Evolutionary conservation across 2,888 invertebrate genomes (phyloP), one percentile per base, ranked within the genome.

Genomic region (Hemistola chrysoprasaria): DNA sequence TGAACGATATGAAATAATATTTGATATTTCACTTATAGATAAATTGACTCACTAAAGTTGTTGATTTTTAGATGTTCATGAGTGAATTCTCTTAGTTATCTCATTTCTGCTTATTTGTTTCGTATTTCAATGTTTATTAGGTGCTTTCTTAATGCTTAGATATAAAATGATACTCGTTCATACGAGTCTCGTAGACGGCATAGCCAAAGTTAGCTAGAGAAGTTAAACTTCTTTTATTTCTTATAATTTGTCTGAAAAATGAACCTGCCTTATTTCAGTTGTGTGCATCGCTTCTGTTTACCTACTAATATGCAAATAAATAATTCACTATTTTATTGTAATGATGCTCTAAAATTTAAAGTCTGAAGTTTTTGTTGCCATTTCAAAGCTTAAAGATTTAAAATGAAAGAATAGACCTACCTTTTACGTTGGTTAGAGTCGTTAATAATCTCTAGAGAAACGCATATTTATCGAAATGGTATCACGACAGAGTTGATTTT

Each of bases 1-100:
- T 88, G 90, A 90, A 85, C 84, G 90, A 89, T 87, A 88, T 87
- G 84, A 85, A 54, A 84, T 86, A 86, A 87, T 87, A 88, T 86
- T 87, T 88, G 87, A 87, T 88, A 88, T 86, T 86, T 87, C 87
- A 86, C 85, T 83, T 80, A 82, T 86, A 87, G 86, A 76, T 87
- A 83, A 87, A 55, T 78, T 86, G 75, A 78, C 76, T 79, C 80
- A 78, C 72, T 75, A 74, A 75, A 69, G 71, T 77, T 78, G 81
- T 80, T 82, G 72, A 50, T 52, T 74, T 61, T 73, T 71, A 65
- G 63, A 61, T 70, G 64, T 65, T 72, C 64, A 59, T 59, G 54
- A 32, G 63, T 59, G 66, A 62, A 66, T 56, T 62, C 62, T 59
- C 33, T 67, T 40, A 38, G 53, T 66, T 49, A 41, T 24, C 20